Conservation (phyloP, 2,888 invertebrate species). For the Odontocolon sp. region DNA sequence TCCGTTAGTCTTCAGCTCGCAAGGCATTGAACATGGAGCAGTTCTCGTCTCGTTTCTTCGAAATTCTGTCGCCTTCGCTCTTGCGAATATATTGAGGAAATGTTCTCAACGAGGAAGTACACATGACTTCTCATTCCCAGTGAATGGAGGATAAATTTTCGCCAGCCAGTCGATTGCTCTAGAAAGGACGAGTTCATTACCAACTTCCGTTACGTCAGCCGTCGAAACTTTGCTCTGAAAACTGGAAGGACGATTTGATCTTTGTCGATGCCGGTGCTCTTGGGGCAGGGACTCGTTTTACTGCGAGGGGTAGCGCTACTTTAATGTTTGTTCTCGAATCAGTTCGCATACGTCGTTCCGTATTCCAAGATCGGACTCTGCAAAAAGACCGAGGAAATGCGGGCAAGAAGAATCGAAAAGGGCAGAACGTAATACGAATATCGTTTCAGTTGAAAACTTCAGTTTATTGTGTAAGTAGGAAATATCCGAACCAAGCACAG, state of each 20-base stretch:
- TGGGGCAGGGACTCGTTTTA: conserved; percentile 46
- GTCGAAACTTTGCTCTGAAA: conserved; percentile 59
- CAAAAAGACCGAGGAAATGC: too few relatives aligned
- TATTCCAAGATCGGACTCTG: too few relatives aligned
- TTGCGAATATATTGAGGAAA: conserved; percentile 26
- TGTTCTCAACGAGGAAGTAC: conserved; percentile 31
- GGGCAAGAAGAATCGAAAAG: too few relatives aligned
- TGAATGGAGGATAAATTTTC: conserved; percentile 39
- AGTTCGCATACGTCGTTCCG: neutral
- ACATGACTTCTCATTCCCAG: conserved; percentile 39
- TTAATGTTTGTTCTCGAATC: conserved; percentile 43
- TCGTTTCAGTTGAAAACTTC: too few relatives aligned
- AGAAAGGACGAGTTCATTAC: conserved; percentile 44
- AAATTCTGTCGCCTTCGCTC: neutral
- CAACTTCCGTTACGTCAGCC: conserved; percentile 45
- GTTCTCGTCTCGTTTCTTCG: neutral
- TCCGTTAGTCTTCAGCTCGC: neutral
- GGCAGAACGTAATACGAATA: too few relatives aligned
- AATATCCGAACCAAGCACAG: too few relatives aligned
- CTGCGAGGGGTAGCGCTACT: conserved; percentile 4
- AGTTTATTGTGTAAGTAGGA: too few relatives aligned
- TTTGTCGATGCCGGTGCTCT: conserved; percentile 67
- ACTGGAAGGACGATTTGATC: conserved; percentile 65
- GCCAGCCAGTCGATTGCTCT: conserved; percentile 36
- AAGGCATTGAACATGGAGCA: conserved; percentile 4